Evolutionary conservation across 2,797 vertebrate species (phyloP), one percentile per base, ranked within the genome.

Genomic region (Oryzias dopingdopingensis): DNA sequence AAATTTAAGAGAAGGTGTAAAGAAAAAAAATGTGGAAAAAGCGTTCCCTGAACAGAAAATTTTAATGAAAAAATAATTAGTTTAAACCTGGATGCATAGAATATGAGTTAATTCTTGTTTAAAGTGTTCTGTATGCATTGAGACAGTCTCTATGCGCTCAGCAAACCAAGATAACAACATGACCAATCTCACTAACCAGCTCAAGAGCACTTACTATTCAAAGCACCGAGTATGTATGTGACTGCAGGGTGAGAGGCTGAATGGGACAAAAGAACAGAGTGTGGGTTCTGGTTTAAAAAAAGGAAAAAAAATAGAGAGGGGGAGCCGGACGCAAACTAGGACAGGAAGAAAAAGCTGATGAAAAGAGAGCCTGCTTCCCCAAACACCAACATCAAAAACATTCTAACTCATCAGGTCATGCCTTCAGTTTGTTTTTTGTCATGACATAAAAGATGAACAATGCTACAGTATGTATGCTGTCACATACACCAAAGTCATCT

Each of bases 401-500:
- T 60, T 61, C 46, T 60, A 49, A 56, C 41, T 44, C 24, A 13
- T 65, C 59, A 58, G 56, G 50, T 62, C 20, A 59, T 22, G 44
- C 61, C 54, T 65, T 68, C 22, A 17, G 37, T 46, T 68, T 56
- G 32, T 16, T 24, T 61, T 2, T 56, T 49, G 24, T 41, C 44
- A 57, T n/a, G 42, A 42, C 29, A 48, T 56, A 62, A 16, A 20
- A 42, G 12, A 42, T 40, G 45, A 77, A 69, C 56, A 65, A 73
- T 17, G 52, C 18, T 52, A 49, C 44, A 65, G 58, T 49, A 67
- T 66, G 13, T 42, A 17, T 51, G 42, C 47, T 40, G 43, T 13
- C 43, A n/a, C 46, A 18, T 49, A 22, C 23, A 42, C 13, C 43
- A 46, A 41, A 42, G 71, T 26, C 64, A 70, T 86, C 60, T 78